Base-by-base conservation (phyloP, 2,797 vertebrate genomes). In the Schizothorax lantsangensis region DNA sequence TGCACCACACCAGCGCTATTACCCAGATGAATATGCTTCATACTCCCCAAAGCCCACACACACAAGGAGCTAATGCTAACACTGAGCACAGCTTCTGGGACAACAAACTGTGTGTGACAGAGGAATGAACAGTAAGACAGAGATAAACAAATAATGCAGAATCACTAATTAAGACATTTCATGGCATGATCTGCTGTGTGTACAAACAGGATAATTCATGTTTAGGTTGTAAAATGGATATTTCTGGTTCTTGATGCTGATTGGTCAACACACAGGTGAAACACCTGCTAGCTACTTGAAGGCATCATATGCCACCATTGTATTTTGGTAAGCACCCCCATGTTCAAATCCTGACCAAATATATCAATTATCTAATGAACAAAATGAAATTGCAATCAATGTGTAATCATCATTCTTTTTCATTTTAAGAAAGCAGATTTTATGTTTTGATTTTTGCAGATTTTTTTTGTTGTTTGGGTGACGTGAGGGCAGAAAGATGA, bases 11-110 rank as follows among this genome's bases (percentile, higher is more conserved):
- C 97, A 97, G 96, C 97, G 97, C 97, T 97, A 98, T 99, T 98
- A 98, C 96, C 94, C 95, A 98, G 97, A 99, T 99, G 97, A 98
- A 99, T 99, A 97, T 97, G 97, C 96, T 96, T 96, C 96, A 96
- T 96, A 73, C 49, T 86, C 11, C 40, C 73, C 59, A 81, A 80
- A 80, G 84, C 90, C 89, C 90, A 91, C 86, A 87, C 86, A 81
- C 86, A 87, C 88, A 80, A 80, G n/a, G 21, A 80, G 62, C 81
- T 84, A 87, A 88, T 83, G 87, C 30, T 87, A 66, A 64, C 62
- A 36, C 80, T 71, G 89, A 86, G 90, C 90, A 83, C 84, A 40
- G 84, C 91, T 81, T 85, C 92, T 84, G 26, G 83, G 75, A 23
- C 45, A 68, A 69, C 84, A 59, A 79, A 69, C 62, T 57, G 17